Evolutionary conservation across 2,113 vertebrate species (phyloP).

Genomic region (Atrichornis clamosus): DNA sequence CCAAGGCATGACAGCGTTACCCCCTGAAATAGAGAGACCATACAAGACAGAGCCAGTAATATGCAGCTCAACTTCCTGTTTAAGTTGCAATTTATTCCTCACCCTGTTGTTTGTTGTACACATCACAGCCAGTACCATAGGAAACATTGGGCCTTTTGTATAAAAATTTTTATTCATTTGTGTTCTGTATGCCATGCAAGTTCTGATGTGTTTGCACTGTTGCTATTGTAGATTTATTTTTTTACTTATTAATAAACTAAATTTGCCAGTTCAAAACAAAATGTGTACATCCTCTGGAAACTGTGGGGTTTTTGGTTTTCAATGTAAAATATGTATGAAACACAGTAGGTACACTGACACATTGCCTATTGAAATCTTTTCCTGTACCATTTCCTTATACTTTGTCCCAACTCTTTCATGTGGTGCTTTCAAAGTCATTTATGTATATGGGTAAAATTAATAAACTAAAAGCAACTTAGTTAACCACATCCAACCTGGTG

Average conservation of each 20-base stretch:
- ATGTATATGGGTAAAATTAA: conserved; percentile 61
- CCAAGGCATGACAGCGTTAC: conserved; percentile 77
- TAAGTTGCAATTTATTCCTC: background rate
- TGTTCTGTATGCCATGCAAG: conserved; percentile 7
- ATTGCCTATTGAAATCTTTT: background rate
- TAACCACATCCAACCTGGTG: conserved; percentile 10
- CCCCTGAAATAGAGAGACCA: conserved; percentile 68
- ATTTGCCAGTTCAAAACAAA: conserved; percentile 23
- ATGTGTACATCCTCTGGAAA: conserved; percentile 6
- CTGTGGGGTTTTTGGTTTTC: background rate
- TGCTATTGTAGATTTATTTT: conserved; percentile 74
- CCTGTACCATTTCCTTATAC: background rate
- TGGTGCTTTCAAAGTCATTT: conserved; percentile 25
- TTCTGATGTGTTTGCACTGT: conserved; percentile 67
- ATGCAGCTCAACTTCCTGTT: conserved; percentile 53
- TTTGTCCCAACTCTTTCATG: conserved; percentile 12
- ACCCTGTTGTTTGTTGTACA: background rate
- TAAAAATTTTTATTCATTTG: background rate
- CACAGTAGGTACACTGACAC: background rate
- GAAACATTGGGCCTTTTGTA: background rate
- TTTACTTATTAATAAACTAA: conserved; percentile 67
- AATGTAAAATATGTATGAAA: conserved; percentile 30
- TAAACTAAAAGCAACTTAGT: conserved; percentile 61
- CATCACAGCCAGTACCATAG: background rate
- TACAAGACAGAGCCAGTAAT: conserved; percentile 64